Percentiles rank a stretch among this genome's conserved stretches.
phyloP scores from a whole-genome alignment of 2,888 invertebrate species.

The Cryptus viduatorius region DNA sequence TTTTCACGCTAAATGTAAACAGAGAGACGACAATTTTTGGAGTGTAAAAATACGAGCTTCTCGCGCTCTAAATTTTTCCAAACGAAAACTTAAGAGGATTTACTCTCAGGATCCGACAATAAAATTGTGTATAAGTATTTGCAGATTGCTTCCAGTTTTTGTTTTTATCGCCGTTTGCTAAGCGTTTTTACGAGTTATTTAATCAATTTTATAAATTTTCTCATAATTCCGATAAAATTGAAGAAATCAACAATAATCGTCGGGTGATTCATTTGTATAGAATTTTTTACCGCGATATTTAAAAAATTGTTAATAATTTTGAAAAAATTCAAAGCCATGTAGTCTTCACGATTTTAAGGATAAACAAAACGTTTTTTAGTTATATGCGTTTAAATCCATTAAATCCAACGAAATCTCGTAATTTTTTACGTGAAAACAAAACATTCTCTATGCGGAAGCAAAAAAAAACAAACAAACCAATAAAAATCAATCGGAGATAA shows the following conservation, averaged over 20 bases:
- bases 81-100: conserved; percentile 31
- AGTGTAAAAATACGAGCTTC: conserved; percentile 23
- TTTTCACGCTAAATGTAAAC: conserved; percentile 74
- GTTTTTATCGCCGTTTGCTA: not conserved
- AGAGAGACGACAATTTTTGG: conserved; percentile 32
- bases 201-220: too few relatives aligned
- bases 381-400: not conserved
- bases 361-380: not conserved
- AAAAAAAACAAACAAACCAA: not conserved
- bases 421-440: not conserved
- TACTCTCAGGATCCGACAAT: not conserved
- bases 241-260: too few relatives aligned
- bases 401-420: not conserved
- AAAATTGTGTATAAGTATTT: not conserved
- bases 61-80: not conserved
- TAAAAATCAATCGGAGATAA: not conserved
- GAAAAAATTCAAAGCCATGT: too few relatives aligned
- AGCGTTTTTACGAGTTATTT: too few relatives aligned
- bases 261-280: too few relatives aligned
- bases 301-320: too few relatives aligned
- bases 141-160: not conserved
- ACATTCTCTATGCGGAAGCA: not conserved
- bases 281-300: too few relatives aligned
- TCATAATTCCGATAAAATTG: too few relatives aligned
- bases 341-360: too few relatives aligned